Conservation (phyloP, 2,888 invertebrate genomes). For the Caenorhabditis sp. region DNA sequence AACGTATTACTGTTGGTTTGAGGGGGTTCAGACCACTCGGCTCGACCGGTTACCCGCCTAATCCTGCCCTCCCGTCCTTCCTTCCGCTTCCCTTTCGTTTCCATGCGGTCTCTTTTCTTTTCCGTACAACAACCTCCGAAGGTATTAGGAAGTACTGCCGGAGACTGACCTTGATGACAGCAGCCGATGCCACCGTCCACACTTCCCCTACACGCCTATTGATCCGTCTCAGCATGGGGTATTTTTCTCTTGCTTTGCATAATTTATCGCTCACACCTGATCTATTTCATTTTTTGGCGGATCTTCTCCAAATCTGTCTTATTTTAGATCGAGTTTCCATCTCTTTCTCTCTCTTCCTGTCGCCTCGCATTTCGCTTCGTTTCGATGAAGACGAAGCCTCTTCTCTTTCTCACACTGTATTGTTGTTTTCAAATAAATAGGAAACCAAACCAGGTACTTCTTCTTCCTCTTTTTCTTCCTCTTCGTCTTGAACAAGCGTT, state of each 20-base stretch:
- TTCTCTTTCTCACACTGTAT: conserved; percentile 31
- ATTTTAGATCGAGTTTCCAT: conserved; percentile 35
- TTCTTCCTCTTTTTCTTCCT: conserved; percentile 1
- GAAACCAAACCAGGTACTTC: conserved; percentile 3
- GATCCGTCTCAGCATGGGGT: conserved; percentile 54
- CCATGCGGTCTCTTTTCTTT: conserved; percentile 23
- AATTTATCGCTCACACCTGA: conserved; percentile 60
- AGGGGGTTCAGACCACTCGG: conserved; percentile 27
- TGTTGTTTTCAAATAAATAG: conserved; percentile 33
- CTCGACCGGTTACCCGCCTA: conserved; percentile 21
- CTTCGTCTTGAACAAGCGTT: conserved; percentile 10
- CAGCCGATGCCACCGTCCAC: conserved; percentile 26
- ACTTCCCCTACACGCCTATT: conserved; percentile 52
- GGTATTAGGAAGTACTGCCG: conserved; percentile 59
- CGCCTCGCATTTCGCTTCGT: conserved; percentile 17
- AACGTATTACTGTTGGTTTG: conserved; percentile 18
- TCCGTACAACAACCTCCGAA: conserved; percentile 36
- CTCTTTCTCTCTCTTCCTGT: no score
- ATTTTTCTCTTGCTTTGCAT: conserved; percentile 46
- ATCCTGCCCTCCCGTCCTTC: conserved; percentile 18
- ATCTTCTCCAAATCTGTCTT: no score
- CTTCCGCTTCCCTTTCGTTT: conserved; percentile 9
- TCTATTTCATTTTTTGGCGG: conserved; percentile 43
- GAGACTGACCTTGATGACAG: conserved; percentile 55
- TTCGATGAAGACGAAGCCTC: conserved; percentile 7